Conservation (phyloP, 2,113 vertebrate genomes). For the Neodon shergylaensis region DNA sequence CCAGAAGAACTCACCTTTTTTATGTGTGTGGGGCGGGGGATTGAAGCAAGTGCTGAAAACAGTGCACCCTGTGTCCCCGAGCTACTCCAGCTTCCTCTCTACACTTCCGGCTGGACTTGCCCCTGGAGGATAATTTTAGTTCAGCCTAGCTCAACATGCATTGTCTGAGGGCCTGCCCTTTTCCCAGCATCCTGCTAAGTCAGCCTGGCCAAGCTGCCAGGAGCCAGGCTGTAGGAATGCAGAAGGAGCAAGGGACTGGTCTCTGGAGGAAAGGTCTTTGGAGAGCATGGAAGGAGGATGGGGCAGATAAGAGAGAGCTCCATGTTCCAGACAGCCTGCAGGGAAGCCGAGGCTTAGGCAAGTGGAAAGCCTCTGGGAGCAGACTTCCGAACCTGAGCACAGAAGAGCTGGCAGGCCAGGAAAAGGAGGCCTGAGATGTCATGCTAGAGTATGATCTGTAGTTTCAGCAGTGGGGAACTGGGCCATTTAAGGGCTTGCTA, state of each 20-base stretch:
- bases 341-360: neutral
- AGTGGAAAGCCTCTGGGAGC: neutral
- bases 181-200: neutral
- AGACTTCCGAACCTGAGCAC: neutral
- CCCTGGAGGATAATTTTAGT: neutral
- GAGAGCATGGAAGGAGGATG: neutral
- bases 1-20: neutral
- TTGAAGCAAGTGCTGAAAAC: neutral
- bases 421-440: neutral
- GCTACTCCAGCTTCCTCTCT: neutral
- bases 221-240: neutral
- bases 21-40: neutral
- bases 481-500: neutral
- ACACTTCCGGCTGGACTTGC: neutral
- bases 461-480: neutral
- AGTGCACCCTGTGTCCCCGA: neutral
- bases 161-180: neutral
- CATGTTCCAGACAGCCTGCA: neutral
- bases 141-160: neutral
- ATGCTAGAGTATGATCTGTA: neutral
- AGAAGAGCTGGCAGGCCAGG: neutral
- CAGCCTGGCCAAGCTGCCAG: neutral
- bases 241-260: neutral
- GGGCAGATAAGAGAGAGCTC: neutral
- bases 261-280: neutral